phyloP scores from a whole-genome alignment of 2,797 vertebrate genomes.

The Microcaecilia unicolor region DNA sequence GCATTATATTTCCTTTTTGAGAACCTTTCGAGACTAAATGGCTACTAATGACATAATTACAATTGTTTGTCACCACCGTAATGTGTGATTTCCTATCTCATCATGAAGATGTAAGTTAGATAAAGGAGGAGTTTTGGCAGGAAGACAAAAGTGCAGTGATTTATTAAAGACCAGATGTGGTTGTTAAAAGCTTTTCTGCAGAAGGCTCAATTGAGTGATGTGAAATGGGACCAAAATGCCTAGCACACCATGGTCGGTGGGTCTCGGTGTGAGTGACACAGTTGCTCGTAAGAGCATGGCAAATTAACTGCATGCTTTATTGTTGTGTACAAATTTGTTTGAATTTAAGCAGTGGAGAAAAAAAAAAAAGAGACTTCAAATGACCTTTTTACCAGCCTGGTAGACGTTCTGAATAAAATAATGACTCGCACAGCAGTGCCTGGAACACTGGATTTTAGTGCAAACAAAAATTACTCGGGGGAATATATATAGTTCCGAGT shows the following conservation, averaged over 20 bases:
- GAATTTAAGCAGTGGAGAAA: constrained; percentile 39
- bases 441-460: constrained; percentile 12
- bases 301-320: constrained; percentile 41
- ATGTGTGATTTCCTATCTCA: constrained; percentile 84
- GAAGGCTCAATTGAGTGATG: constrained; percentile 53
- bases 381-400: constrained; percentile 19
- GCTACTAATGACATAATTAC: constrained; percentile 85
- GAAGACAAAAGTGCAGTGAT: constrained; percentile 84
- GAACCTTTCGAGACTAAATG: constrained; percentile 76
- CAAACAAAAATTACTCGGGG: constrained; percentile 13
- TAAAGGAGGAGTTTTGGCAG: constrained; percentile 86
- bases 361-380: constrained; percentile 29
- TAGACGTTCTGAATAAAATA: constrained; percentile 32
- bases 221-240: constrained; percentile 42
- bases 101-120: constrained; percentile 85
- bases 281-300: constrained; percentile 41
- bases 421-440: constrained; percentile 17
- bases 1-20: constrained; percentile 61
- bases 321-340: constrained; percentile 44
- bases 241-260: constrained; percentile 30
- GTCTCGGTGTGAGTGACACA: constrained; percentile 46
- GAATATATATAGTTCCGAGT: constrained; percentile 20
- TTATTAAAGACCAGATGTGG: constrained; percentile 85
- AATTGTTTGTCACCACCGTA: constrained; percentile 88
- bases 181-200: constrained; percentile 64